Evolutionary conservation across 2,113 vertebrate species (phyloP).

Genomic region (Eurystomus gularis): DNA sequence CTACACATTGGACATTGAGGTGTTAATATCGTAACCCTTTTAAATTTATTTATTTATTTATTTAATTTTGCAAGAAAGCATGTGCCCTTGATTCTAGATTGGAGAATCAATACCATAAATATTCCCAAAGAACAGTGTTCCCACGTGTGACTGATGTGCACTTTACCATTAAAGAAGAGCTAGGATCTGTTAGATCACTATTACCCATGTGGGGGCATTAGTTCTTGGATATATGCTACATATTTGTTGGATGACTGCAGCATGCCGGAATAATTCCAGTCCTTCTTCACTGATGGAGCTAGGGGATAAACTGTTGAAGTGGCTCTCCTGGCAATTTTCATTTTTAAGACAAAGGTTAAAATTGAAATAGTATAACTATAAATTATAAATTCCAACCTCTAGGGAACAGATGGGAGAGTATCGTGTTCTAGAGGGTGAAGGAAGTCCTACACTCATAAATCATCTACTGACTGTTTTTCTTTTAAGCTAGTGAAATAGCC

Average conservation of each 20-base stretch:
- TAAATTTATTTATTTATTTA: not conserved
- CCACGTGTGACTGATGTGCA: not conserved
- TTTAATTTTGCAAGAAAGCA: not conserved
- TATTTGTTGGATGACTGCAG: not conserved
- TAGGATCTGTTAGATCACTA: not conserved
- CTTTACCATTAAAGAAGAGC: not conserved
- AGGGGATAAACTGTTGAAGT: not conserved
- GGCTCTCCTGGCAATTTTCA: not conserved
- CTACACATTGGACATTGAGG: not conserved
- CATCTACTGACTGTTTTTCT: not conserved
- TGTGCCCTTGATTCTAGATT: not conserved
- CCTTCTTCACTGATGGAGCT: not conserved
- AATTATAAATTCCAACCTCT: not conserved
- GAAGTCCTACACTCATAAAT: not conserved
- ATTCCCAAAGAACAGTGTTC: not conserved
- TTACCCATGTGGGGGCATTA: not conserved
- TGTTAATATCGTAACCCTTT: not conserved
- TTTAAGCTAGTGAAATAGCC: not conserved
- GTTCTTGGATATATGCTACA: rapidly evolving
- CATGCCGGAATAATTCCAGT: not conserved
- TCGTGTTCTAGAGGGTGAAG: not conserved
- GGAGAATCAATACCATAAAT: not conserved
- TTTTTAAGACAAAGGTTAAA: not conserved
- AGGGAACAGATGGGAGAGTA: not conserved
- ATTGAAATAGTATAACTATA: not conserved